Conservation (phyloP, 2,797 vertebrate genomes). For the Alfaro cultratus region DNA sequence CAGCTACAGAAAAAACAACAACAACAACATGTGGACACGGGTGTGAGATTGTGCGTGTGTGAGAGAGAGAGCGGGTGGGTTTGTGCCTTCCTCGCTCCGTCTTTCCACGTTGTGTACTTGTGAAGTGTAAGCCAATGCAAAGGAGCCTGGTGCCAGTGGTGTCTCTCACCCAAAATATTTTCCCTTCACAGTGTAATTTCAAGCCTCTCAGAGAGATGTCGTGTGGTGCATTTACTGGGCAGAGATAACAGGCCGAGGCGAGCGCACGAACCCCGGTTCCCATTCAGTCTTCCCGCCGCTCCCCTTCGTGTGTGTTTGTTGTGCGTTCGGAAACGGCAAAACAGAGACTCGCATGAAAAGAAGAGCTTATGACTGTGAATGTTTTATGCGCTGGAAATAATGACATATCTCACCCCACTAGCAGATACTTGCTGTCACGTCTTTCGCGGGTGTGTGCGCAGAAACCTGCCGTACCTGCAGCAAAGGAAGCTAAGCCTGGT, state of each 20-base stretch:
- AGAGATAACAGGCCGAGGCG: slow-evolving; percentile 60
- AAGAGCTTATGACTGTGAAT: slow-evolving; percentile 56
- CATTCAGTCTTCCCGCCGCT: slow-evolving; percentile 59
- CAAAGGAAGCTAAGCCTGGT: slow-evolving; percentile 66
- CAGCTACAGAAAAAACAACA: slow-evolving; percentile 41
- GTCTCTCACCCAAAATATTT: slow-evolving; percentile 63
- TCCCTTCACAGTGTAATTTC: slow-evolving; percentile 72
- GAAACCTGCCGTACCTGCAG: slow-evolving; percentile 62
- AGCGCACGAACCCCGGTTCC: slow-evolving; percentile 36
- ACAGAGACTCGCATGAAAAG: slow-evolving; percentile 41
- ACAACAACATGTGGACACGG: too few relatives aligned
- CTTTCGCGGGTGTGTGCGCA: slow-evolving; percentile 49
- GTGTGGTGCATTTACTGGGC: slow-evolving; percentile 64
- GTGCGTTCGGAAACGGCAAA: slow-evolving; percentile 49
- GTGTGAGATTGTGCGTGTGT: too few relatives aligned
- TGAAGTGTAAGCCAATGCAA: slow-evolving; percentile 33
- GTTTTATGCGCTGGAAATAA: slow-evolving; percentile 68
- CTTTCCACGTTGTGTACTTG: slow-evolving; percentile 10
- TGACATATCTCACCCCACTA: slow-evolving; percentile 65
- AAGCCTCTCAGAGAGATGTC: slow-evolving; percentile 62
- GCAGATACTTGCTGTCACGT: slow-evolving; percentile 73
- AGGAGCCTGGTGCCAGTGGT: slow-evolving; percentile 31
- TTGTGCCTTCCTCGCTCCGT: neutral
- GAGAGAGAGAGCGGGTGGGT: neutral
- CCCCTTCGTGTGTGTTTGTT: slow-evolving; percentile 20